These are phyloP conservation scores for Ochropleura leucogaster DNA, from an alignment of 2,888 invertebrate genomes.

Conservation along the genomic window DNA sequence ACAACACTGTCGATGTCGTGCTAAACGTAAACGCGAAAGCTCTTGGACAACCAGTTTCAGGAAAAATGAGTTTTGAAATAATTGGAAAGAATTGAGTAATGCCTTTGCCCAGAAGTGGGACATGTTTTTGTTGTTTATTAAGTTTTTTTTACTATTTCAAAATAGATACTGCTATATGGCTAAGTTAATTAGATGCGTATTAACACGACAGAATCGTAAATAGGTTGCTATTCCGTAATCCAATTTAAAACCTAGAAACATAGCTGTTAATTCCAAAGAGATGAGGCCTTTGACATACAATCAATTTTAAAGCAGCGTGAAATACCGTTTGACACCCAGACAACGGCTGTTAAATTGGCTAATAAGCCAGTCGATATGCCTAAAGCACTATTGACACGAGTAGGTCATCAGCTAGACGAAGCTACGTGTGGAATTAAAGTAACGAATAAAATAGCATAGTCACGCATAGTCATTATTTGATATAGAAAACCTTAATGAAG, in stretches of 20 bases:
- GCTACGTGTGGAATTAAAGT: slow-evolving; percentile 27
- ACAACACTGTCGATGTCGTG: too few relatives aligned
- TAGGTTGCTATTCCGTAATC: background rate
- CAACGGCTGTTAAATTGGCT: slow-evolving; percentile 34
- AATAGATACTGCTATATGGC: too few relatives aligned
- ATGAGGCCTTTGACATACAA: slow-evolving; percentile 17
- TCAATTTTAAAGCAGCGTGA: slow-evolving; percentile 13
- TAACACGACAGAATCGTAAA: background rate
- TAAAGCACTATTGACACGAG: slow-evolving; percentile 28
- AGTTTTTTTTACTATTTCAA: too few relatives aligned
- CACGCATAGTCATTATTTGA: background rate
- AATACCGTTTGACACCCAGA: slow-evolving; percentile 35
- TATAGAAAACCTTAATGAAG: background rate
- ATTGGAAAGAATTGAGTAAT: too few relatives aligned
- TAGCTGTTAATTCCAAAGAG: slow-evolving; percentile 12
- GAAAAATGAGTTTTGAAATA: too few relatives aligned
- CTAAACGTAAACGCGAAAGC: too few relatives aligned
- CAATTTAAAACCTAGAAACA: background rate
- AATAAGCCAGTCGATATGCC: slow-evolving; percentile 48
- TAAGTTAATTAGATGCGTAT: too few relatives aligned
- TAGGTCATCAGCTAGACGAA: slow-evolving; percentile 32
- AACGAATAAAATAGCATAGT: background rate
- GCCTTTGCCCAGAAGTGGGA: too few relatives aligned
- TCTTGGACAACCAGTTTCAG: too few relatives aligned
- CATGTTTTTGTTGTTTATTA: too few relatives aligned